Evolutionary conservation across 2,797 vertebrate species (phyloP).

Genomic region (Oreortyx pictus): DNA sequence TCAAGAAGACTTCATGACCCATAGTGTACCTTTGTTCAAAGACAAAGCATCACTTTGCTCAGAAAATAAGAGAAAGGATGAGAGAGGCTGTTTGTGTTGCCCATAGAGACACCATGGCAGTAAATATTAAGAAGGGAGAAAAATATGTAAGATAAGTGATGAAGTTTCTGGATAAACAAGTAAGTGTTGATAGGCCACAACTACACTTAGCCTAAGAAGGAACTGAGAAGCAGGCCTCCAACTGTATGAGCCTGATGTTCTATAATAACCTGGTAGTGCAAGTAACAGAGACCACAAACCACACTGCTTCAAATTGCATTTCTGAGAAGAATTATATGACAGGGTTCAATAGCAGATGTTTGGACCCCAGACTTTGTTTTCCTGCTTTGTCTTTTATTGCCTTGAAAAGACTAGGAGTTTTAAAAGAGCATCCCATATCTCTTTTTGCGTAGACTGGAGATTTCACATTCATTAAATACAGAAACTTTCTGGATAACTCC

Average conservation of each 20-base stretch:
- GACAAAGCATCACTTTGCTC: background rate
- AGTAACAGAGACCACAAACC: background rate
- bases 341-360: conserved; percentile 3
- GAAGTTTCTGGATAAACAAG: background rate
- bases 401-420: background rate
- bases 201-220: background rate
- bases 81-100: background rate
- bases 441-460: background rate
- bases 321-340: background rate
- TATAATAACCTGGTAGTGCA: conserved; percentile 3
- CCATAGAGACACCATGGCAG: background rate
- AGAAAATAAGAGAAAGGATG: background rate
- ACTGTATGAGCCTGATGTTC: background rate
- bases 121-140: background rate
- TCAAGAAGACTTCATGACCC: background rate
- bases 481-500: background rate
- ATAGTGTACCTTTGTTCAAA: background rate
- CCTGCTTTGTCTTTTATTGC: conserved; percentile 18
- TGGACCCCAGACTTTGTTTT: conserved; percentile 11
- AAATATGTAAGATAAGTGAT: background rate
- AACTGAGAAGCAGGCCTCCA: fast-evolving
- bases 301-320: background rate
- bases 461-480: conserved; percentile 2
- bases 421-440: background rate
- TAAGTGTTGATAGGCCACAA: background rate